Conservation (phyloP, 2,797 vertebrate species). For the Carduelis carduelis region DNA sequence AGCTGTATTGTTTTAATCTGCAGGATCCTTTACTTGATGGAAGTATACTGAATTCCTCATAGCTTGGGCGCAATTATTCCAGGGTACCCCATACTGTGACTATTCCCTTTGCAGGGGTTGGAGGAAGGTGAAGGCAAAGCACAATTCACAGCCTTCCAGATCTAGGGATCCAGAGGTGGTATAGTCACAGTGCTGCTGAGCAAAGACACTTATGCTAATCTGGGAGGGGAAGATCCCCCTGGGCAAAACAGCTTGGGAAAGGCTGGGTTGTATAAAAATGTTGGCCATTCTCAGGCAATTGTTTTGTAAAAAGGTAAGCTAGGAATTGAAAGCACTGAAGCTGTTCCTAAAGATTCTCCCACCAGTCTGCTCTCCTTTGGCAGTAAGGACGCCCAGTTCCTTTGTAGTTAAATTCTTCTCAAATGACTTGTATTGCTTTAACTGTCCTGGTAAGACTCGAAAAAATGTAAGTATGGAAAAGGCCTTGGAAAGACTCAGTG, state of each 20-base stretch:
- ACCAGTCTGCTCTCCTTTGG: not conserved
- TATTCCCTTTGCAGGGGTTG: not conserved
- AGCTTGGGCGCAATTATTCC: not conserved
- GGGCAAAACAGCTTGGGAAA: slow-evolving; percentile 12
- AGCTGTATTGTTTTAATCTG: not conserved
- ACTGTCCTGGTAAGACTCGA: slow-evolving; percentile 6
- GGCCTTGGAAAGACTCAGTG: not conserved
- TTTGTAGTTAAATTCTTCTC: slow-evolving; percentile 60
- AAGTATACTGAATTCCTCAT: not conserved
- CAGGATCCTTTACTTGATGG: not conserved
- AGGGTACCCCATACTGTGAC: not conserved
- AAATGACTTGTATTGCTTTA: slow-evolving; percentile 42
- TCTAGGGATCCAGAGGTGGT: not conserved
- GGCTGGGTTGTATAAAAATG: not conserved
- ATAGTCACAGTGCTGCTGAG: not conserved
- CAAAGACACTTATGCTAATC: not conserved
- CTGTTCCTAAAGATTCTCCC: not conserved
- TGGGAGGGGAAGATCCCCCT: not conserved
- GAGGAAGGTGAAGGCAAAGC: not conserved
- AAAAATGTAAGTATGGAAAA: slow-evolving; percentile 15
- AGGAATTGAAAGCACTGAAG: slow-evolving; percentile 3
- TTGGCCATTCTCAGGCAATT: not conserved
- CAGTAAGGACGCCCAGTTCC: not conserved
- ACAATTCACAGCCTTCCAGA: not conserved
- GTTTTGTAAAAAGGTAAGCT: slow-evolving; percentile 22